Evolutionary conservation across 2,797 vertebrate genomes (phyloP).

Genomic region (Tokudaia muenninki): DNA sequence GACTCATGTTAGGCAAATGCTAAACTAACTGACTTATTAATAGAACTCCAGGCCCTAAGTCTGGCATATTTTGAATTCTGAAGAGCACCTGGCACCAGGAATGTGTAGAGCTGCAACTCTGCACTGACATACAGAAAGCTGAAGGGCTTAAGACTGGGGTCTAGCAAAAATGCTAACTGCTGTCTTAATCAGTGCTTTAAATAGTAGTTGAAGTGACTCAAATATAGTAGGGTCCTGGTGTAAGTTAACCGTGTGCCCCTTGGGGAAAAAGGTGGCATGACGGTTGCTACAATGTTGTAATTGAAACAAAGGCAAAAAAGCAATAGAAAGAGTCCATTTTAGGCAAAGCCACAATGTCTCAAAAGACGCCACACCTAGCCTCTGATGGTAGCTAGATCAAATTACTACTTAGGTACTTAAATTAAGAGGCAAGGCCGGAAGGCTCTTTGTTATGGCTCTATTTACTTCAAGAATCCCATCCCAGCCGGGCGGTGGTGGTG

Average conservation of each 20-base stretch:
- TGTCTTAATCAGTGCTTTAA: background rate
- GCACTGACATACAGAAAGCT: background rate
- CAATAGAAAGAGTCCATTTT: background rate
- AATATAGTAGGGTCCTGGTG: background rate
- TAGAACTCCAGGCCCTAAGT: background rate
- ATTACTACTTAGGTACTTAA: background rate
- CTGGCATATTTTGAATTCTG: conserved; percentile 43
- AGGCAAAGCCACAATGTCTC: conserved; percentile 60
- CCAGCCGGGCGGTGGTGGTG: too few species aligned
- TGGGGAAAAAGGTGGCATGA: background rate
- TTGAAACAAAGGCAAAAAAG: conserved; percentile 45
- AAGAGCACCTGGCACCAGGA: background rate
- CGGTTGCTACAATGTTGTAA: conserved; percentile 44
- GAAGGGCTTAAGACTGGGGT: background rate
- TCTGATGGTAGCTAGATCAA: background rate
- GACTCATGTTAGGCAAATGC: background rate
- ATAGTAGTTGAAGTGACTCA: background rate
- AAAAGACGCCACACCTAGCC: background rate
- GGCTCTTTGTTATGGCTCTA: background rate
- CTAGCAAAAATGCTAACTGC: background rate
- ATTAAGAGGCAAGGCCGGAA: background rate
- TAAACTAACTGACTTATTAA: background rate
- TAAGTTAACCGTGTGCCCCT: background rate
- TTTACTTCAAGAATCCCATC: background rate
- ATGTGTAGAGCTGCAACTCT: background rate